Evolutionary conservation across 2,113 vertebrate species (phyloP), one percentile per base, ranked within the genome.

Genomic region (Indicator indicator): DNA sequence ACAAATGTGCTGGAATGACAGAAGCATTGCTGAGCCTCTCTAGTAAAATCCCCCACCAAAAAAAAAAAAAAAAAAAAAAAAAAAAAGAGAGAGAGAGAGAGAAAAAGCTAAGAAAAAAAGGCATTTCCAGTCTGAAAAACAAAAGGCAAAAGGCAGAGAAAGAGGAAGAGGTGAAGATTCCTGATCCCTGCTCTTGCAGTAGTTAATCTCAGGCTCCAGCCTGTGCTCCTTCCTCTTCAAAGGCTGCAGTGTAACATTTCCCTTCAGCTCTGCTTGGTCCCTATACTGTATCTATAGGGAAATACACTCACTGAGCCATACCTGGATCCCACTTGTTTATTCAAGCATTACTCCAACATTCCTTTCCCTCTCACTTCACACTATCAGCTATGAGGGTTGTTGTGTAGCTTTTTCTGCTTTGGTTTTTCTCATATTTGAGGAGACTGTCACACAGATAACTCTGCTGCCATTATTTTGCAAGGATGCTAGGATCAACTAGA

Each of bases 1-100:
- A 95, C 68, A 93, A 91, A 95, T 86, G 77, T 50, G 77, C 59
- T 89, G 54, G 83, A 93, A 86, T 20, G 88, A 67, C 81, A 86
- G 63, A 71, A 80, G 73, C 12, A 1, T 24, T 63, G 50, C 77
- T 93, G 91, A 95, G 88, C 58, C 63, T 79, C 32, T 62, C 81
- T 15, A 24, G 64, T 24, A 40, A 70, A 83, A 89, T 48, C 33
- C 28, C 56, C 68, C 24, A 6, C 19, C 19, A 8, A 50, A 50
- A 50, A 3, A 50, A 12, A 24, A 48, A 20, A 20, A 48, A 36
- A 36, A 36, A 48, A 48, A 48, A 48, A 48, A 48, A 48, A 15
- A 46, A 46, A 46, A 21, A 21, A 36, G n/a, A n/a, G n/a, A 36
- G 14, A 15, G 5, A 15, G 36, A 36, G 36, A 36, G 36, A 15